Base-by-base conservation (phyloP, 1,140 invertebrate genomes). In the Lethrus apterus region DNA sequence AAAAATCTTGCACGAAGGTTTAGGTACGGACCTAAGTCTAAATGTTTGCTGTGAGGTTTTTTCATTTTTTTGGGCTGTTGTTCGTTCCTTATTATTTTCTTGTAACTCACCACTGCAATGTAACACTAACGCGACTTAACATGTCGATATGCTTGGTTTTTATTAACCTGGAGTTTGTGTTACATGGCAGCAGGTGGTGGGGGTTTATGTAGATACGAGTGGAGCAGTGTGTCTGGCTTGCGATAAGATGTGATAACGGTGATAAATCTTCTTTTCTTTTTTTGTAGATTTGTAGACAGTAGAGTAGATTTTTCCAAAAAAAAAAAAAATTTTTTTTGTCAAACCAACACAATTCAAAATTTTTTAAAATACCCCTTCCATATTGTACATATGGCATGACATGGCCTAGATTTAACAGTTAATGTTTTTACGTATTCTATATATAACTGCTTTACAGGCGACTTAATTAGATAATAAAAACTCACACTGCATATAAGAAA, bases 61-160 rank as follows among this genome's bases (percentile, higher is more conserved):
- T 52, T 54, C 63, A 59, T 62, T 55, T 34, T 59, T 59, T 58
- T 63, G 58, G 59, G 62, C 62, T 64, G 60, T 58, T 60, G 55
- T 56, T 58, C 54, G 56, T 64, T 60, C 51, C 50, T 60, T 60
- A 55, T 58, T 63, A 55, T 54, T 15, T 26, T 50, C 56, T 48
- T 58, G 54, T 63, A 63, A 63, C 62, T 63, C 57, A 63, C 63
- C 56, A 66, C 64, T 66, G 64, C 64, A 64, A 60, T 63, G 62
- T 64, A 66, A 66, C 64, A 64, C 60, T 65, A 64, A 63, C 55
- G 55, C 50, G 52, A 55, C 52, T 26, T 45, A 52, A 54, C 36
- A 48, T 55, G 50, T 62, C 60, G 60, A 62, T 62, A 58, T 62
- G 60, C 60, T 62, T 62, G 57, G 44, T 58, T 55, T 42, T 54